Evolutionary conservation across 2,113 vertebrate species (phyloP), one percentile per base, ranked within the genome.

Genomic region (Pogonocichla stellata): DNA sequence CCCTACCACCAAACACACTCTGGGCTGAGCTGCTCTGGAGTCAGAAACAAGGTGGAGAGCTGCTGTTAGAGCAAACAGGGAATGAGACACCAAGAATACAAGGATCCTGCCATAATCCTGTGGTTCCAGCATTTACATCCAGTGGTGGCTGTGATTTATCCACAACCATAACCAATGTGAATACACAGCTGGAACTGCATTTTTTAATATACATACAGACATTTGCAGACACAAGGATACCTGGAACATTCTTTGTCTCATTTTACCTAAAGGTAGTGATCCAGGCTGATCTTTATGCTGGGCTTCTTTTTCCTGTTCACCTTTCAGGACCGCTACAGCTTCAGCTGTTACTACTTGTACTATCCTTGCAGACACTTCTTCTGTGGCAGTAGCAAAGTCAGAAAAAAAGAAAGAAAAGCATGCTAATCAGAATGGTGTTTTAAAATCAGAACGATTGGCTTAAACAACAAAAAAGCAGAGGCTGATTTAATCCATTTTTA

Each of bases 281-380:
- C 98, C 97, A 56, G 98, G 98, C 48, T 98, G 98, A 38, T 98
- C 98, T 96, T 98, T 98, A 88, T 98, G 99, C 60, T 98, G 98
- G 88, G 95, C 96, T 97, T 98, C 98, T 91, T 98, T 98, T 78
- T 99, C 99, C 97, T 99, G 99, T 96, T 99, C 99, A 16, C 99
- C 99, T 98, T 99, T 99, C 95, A 99, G 98, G 56, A 99, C 99
- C 2, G 99, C 99, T 92, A 99, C 99, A 87, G 99, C 99, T 97
- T 99, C 99, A 29, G 99, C 99, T 15, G 99, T 99, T 95, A 99
- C 99, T 97, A 99, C 99, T 98, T 99, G 99, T 84, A 99, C 99
- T 95, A 99, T 99, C 95, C 99, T 98, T 2, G 99, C 99, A 64
- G 99, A 99, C 92, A 99, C 99, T 98, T 99, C 99, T 94, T 99